These are phyloP conservation scores for Zygogramma bicolorata DNA, from an alignment of 2,888 invertebrate genomes.

Conservation along the genomic window DNA sequence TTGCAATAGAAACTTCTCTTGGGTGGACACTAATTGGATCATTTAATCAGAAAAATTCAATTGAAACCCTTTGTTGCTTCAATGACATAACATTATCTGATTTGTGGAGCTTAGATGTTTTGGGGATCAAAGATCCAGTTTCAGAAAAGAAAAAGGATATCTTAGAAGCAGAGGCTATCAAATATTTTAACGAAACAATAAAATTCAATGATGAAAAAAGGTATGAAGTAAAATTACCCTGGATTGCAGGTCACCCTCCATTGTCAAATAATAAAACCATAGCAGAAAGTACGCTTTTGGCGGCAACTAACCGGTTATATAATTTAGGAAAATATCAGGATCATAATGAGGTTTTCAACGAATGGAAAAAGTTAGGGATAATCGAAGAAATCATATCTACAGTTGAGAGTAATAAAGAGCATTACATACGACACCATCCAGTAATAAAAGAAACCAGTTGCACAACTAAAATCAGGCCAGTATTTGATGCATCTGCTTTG, in stretches of 20 bases:
- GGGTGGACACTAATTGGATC: conserved; percentile 1
- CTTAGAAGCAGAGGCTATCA: not conserved
- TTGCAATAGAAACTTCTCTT: not conserved
- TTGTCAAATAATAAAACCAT: too few relatives aligned
- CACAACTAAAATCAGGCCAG: too few relatives aligned
- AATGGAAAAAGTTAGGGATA: not conserved
- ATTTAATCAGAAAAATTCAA: not conserved
- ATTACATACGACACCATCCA: too few relatives aligned
- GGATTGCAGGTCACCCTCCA: not conserved
- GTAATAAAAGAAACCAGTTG: too few relatives aligned
- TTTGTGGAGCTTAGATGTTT: conserved; percentile 2
- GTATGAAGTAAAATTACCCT: not conserved
- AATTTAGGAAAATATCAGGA: not conserved
- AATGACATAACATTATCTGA: not conserved
- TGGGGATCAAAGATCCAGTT: not conserved
- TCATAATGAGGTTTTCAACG: conserved; percentile 2
- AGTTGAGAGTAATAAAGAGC: too few relatives aligned
- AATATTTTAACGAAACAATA: not conserved
- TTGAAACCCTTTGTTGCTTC: not conserved
- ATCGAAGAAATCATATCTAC: too few relatives aligned
- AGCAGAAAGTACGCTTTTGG: not conserved
- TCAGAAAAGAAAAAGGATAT: not conserved
- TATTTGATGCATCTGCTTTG: too few relatives aligned
- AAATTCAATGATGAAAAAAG: not conserved
- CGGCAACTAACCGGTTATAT: not conserved